Percentiles rank a stretch among this genome's conserved stretches.
These are phyloP conservation scores for Popillia japonica DNA, from an alignment of 1,140 invertebrate species.

Conservation along the genomic window DNA sequence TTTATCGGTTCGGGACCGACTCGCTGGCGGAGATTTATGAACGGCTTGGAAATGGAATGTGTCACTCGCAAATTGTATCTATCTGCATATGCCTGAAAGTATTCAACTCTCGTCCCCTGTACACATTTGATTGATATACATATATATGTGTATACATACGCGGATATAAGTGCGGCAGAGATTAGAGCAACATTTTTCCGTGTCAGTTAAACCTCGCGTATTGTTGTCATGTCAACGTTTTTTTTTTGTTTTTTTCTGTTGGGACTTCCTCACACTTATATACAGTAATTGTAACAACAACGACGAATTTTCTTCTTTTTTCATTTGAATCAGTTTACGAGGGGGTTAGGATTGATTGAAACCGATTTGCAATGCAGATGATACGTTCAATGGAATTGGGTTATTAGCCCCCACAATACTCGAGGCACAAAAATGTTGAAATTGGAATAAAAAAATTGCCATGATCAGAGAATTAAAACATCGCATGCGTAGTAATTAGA, in stretches of 20 bases:
- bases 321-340: too few relatives aligned
- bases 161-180: not conserved
- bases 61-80: constrained; percentile 31
- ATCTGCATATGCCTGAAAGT: constrained; percentile 14
- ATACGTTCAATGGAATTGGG: too few relatives aligned
- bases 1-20: constrained; percentile 7
- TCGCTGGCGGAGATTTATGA: constrained; percentile 22
- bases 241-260: too few relatives aligned
- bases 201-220: not conserved
- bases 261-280: not conserved
- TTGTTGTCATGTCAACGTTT: not conserved
- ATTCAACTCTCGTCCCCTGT: not conserved
- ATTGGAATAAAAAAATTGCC: too few relatives aligned
- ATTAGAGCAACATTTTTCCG: not conserved
- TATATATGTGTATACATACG: not conserved
- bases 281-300: too few relatives aligned
- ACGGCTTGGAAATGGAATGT: constrained; percentile 28
- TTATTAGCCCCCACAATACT: too few relatives aligned
- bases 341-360: too few relatives aligned
- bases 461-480: too few relatives aligned
- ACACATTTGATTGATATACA: constrained; percentile 8
- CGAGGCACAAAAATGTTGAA: too few relatives aligned
- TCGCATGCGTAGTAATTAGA: too few relatives aligned
- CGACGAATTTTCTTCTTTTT: too few relatives aligned
- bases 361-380: too few relatives aligned